phyloP scores from a whole-genome alignment of 1,140 invertebrate genomes.

The Drosophila sucinea region DNA sequence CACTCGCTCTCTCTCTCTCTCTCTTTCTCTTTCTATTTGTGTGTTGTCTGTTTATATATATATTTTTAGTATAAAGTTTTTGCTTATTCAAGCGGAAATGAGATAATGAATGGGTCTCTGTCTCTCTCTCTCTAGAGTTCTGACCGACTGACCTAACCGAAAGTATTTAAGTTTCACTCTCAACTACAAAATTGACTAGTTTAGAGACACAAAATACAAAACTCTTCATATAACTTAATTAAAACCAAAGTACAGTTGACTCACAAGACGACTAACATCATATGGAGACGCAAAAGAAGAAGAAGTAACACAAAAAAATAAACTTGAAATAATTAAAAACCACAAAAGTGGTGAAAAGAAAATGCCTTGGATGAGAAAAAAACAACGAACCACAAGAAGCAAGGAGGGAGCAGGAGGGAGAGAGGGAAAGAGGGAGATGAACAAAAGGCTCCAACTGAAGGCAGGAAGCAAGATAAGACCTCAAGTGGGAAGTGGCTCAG shows the following conservation, averaged over 20 bases:
- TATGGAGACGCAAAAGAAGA: not conserved
- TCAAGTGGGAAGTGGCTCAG: conserved; percentile 36
- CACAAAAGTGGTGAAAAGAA: conserved; percentile 59
- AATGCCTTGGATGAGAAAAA: conserved; percentile 33
- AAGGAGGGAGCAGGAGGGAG: not conserved
- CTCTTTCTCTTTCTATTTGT: conserved; percentile 22
- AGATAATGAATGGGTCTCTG: conserved; percentile 67
- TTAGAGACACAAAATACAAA: not conserved
- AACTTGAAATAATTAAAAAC: conserved; percentile 76
- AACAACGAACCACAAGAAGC: conserved; percentile 32
- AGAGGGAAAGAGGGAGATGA: conserved; percentile 18
- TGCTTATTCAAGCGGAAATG: conserved; percentile 74
- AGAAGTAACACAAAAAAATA: conserved; percentile 16
- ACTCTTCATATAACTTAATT: conserved; percentile 56
- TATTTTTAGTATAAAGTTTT: conserved; percentile 72
- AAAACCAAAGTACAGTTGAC: conserved; percentile 44
- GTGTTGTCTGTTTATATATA: conserved; percentile 54
- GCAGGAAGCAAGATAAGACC: conserved; percentile 52
- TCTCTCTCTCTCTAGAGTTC: not conserved
- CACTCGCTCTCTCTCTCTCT: not conserved
- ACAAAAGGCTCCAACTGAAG: conserved; percentile 40
- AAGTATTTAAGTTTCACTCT: not conserved
- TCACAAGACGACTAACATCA: conserved; percentile 8
- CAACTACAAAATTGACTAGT: conserved; percentile 25
- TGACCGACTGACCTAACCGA: conserved; percentile 55